Base-by-base conservation (phyloP, 2,113 vertebrate species). In the Chunga burmeisteri region DNA sequence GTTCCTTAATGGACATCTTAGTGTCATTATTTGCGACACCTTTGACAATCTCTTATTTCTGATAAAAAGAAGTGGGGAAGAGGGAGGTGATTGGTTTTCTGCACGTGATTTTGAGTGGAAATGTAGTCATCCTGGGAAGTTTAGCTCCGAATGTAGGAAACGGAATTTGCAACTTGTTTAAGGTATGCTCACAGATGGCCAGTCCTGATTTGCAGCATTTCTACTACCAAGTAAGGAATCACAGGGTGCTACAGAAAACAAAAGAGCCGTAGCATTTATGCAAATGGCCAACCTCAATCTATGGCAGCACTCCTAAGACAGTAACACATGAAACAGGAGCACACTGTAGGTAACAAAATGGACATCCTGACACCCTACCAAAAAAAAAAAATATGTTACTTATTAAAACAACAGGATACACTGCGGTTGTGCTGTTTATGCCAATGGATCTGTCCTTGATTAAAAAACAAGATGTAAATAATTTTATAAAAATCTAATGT, bases 391-490 rank as follows among this genome's bases (percentile, higher is more conserved):
- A 11, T 10, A 27, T 73, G 83, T 96, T 93, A 96, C 59, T 91
- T 97, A 94, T 95, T 97, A 97, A 97, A 93, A 83, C 90, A 66
- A 87, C 87, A 94, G 79, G 78, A 92, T 94, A 97, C 85, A 87
- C 88, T 95, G 97, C 98, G 97, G 93, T 88, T 97, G 85, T 98
- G 96, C 93, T 96, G 36, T 98, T 98, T 98, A 97, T 98, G 97
- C 95, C 96, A 97, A 95, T 96, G 92, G 88, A 97, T 91, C 97
- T 98, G 85, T 94, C 47, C 95, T 96, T 98, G 98, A 99, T 98
- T 98, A 98, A 98, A 99, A 89, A 46, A 21, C 82, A 10, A 97
- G 84, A 63, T 98, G 98, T 98, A 98, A 96, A 98, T 98, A 97
- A 67, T 98, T 99, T 98, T 98, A 95, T 98, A 97, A 97, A 88